Evolutionary conservation across 2,797 vertebrate genomes (phyloP), one percentile per base, ranked within the genome.

Genomic region (Schizothorax lantsangensis): DNA sequence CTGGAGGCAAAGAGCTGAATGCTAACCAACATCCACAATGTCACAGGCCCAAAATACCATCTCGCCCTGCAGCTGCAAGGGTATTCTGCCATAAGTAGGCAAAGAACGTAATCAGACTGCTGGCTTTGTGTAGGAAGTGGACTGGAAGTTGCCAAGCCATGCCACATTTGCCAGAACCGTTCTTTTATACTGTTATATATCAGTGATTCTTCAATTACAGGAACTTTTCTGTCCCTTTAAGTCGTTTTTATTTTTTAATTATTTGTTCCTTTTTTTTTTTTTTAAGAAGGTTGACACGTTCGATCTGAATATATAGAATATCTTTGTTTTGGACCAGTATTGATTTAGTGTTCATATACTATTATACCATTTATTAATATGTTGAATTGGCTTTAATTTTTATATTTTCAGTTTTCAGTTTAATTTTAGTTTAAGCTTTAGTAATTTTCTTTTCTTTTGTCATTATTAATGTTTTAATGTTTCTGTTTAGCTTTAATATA

Each of bases 11-110:
- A 81, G 89, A 83, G 87, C 71, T 85, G 88, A 90, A 91, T 91
- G 84, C 88, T 89, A 91, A 92, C 89, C 87, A 86, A 69, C 64
- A 72, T 89, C 83, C 84, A 87, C 82, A 85, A 84, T 49, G 80
- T 84, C 72, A 83, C 86, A 49, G 78, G 79, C 86, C 89, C 87
- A 88, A 88, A 88, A 89, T 84, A 84, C 84, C 84, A 72, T 82
- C 80, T 85, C 85, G 14, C 81, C 52, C 79, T 81, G 52, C 66
- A 85, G 88, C 87, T 86, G 77, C 30, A 71, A 88, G 83, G 87
- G 77, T 88, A 21, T 79, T 82, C 71, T 79, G 83, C 57, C 71
- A 62, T 68, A 77, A 84, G 69, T 3, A 21, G 75, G 49, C 26
- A 64, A 38, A 86, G 19, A 71, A 79, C 21, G 62, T 23, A 69